Conservation (phyloP, 2,113 vertebrate species). For the Varanus komodoensis region DNA sequence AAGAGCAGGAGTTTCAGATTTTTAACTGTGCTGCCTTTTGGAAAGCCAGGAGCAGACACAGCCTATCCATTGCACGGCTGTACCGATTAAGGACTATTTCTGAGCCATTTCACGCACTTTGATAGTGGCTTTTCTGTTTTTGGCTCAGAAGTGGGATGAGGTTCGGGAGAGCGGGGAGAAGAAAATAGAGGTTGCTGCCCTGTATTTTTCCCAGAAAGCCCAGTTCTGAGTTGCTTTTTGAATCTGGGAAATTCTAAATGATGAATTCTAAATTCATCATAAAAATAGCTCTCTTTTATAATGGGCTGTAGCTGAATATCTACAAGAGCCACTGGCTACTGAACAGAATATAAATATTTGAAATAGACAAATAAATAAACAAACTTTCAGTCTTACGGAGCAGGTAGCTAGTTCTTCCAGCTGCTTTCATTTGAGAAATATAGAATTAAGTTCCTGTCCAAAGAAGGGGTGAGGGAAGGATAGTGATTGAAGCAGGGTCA, state of each 20-base stretch:
- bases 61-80: background rate
- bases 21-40: slow-evolving; percentile 3
- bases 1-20: background rate
- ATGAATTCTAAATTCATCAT: background rate
- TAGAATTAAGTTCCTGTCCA: background rate
- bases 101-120: no score
- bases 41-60: background rate
- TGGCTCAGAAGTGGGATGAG: background rate
- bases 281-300: background rate
- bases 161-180: background rate
- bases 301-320: background rate
- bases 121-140: background rate
- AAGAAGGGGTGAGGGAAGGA: background rate
- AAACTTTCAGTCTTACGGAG: background rate
- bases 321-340: no score
- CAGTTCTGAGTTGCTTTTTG: background rate
- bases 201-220: background rate
- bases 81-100: background rate
- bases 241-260: background rate
- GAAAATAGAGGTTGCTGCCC: background rate
- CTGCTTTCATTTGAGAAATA: background rate
- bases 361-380: no score
- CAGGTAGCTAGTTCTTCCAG: background rate
- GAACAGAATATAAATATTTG: no score
- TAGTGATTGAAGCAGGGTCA: background rate